Percentiles rank a stretch among this genome's conserved stretches.
Conservation (phyloP, 2,888 invertebrate species). For the Dryomyza anilis region DNA sequence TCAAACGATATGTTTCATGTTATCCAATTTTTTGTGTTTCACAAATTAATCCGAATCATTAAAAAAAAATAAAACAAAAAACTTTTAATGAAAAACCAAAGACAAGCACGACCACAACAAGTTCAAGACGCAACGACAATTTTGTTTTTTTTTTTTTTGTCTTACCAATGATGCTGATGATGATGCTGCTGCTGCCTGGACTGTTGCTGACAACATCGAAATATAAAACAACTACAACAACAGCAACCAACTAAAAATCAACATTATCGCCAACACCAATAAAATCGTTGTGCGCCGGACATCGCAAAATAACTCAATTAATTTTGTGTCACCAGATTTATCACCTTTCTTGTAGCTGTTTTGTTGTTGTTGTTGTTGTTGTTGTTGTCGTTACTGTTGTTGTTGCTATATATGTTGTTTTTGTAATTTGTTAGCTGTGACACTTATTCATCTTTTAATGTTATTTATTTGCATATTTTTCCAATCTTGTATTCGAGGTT, state of each 20-base stretch:
- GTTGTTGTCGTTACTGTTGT: no score
- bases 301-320: slow-evolving; percentile 60
- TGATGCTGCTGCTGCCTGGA: background rate
- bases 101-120: slow-evolving; percentile 33
- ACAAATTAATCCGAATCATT: slow-evolving; percentile 59
- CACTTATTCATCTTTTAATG: no score
- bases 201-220: slow-evolving; percentile 1
- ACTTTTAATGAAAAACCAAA: no score
- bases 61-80: no score
- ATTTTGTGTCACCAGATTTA: slow-evolving; percentile 62
- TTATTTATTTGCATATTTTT: no score
- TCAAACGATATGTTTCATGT: no score
- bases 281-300: background rate
- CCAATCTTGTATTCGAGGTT: no score
- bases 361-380: no score
- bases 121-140: background rate
- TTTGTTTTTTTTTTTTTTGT: background rate
- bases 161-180: slow-evolving; percentile 1
- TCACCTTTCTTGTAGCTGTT: slow-evolving; percentile 55
- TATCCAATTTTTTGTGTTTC: no score
- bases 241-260: background rate
- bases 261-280: slow-evolving; percentile 1
- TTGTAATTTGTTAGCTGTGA: no score
- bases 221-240: slow-evolving; percentile 3
- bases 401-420: no score